These are phyloP conservation scores for Drosophila dives DNA, from an alignment of 2,888 invertebrate species.

Conservation along the genomic window DNA sequence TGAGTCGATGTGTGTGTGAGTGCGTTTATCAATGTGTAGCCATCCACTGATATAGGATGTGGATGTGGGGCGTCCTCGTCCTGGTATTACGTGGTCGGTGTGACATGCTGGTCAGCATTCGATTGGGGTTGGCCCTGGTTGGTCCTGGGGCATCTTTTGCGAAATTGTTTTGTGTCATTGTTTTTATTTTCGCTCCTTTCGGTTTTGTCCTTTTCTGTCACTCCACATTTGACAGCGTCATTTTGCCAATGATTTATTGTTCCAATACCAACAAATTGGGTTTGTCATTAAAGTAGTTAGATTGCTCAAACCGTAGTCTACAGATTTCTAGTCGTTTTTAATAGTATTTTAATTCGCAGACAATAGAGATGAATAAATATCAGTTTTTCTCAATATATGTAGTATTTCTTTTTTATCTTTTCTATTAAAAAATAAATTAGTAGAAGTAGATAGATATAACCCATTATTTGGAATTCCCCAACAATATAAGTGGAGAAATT, in stretches of 20 bases:
- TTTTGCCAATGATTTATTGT: conserved; percentile 76
- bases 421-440: neutral
- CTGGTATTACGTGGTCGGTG: conserved; percentile 43
- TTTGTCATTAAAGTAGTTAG: conserved; percentile 70
- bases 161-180: conserved; percentile 78
- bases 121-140: conserved; percentile 29
- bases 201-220: conserved; percentile 42
- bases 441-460: neutral
- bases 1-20: conserved; percentile 21
- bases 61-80: conserved; percentile 20
- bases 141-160: conserved; percentile 40
- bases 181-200: conserved; percentile 48
- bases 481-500: neutral
- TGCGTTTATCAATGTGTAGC: conserved; percentile 10
- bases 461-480: neutral
- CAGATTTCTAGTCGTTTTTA: conserved; percentile 29
- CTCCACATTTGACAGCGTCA: conserved; percentile 71
- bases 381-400: neutral
- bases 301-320: conserved; percentile 51
- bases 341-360: conserved; percentile 17
- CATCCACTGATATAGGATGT: conserved; percentile 1
- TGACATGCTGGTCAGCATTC: conserved; percentile 64
- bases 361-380: neutral
- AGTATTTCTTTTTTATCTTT: neutral
- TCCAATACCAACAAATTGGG: conserved; percentile 63